phyloP scores from a whole-genome alignment of 2,113 vertebrate genomes.

The Spea multiplicata region DNA sequence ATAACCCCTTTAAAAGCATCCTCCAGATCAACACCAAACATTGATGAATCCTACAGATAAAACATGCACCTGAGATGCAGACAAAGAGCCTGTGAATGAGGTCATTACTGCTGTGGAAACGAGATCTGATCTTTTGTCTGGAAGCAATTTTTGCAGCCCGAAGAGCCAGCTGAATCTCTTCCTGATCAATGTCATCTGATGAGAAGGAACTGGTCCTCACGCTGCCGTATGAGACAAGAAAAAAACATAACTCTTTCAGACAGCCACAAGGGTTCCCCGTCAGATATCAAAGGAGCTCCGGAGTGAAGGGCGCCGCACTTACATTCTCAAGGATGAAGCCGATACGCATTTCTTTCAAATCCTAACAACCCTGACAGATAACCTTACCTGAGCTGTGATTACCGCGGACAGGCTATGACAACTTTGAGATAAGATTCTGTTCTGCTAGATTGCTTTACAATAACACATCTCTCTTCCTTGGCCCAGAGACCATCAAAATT shows the following conservation, averaged over 20 bases:
- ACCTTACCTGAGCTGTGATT: conserved; percentile 19
- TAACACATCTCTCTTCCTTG: neutral
- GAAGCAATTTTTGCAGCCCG: conserved; percentile 74
- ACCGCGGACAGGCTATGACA: conserved; percentile 18
- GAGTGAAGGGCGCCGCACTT: neutral
- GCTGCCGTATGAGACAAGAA: conserved; percentile 59
- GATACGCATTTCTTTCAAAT: conserved; percentile 13
- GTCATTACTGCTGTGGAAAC: conserved; percentile 93
- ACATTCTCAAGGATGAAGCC: neutral
- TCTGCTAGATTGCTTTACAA: conserved; percentile 1
- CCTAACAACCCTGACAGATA: conserved; percentile 23
- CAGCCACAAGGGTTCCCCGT: neutral
- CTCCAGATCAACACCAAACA: too few species aligned
- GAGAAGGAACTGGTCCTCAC: conserved; percentile 73
- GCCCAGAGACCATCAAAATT: neutral
- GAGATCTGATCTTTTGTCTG: conserved; percentile 88
- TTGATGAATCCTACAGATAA: neutral
- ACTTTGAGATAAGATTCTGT: neutral
- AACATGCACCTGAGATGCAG: conserved; percentile 88
- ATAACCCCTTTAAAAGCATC: too few species aligned
- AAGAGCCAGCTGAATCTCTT: conserved; percentile 73
- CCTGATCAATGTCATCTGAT: conserved; percentile 73
- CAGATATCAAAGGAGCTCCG: neutral
- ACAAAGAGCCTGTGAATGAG: conserved; percentile 97
- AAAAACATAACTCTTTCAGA: neutral